Evolutionary conservation across 2,113 vertebrate species (phyloP).

Genomic region (Alethe castanea): DNA sequence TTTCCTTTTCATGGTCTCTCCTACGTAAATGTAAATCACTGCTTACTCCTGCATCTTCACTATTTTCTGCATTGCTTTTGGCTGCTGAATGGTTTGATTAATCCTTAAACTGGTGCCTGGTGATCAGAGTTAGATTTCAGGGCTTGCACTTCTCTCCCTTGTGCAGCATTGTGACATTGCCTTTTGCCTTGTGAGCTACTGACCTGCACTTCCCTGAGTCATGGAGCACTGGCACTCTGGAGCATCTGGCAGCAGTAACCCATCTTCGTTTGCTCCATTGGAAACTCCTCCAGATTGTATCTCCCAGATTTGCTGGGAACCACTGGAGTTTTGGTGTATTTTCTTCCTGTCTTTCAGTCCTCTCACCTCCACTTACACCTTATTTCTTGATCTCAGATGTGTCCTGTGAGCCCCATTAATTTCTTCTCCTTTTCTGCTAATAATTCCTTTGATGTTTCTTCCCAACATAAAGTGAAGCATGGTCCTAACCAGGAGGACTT

Average conservation of each 20-base stretch:
- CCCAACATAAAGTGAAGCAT: neutral
- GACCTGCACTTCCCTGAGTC: neutral
- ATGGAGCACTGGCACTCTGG: neutral
- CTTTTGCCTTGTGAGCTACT: fast-evolving
- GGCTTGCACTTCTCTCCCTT: neutral
- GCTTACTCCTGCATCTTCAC: neutral
- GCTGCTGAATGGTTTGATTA: neutral
- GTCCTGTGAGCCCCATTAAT: neutral
- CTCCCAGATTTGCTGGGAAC: neutral
- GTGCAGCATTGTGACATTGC: fast-evolving
- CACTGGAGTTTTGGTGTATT: neutral
- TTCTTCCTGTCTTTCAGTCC: neutral
- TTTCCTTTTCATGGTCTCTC: neutral
- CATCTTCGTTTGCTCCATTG: neutral
- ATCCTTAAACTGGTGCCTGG: neutral
- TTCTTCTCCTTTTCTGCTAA: neutral
- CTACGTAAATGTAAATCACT: neutral
- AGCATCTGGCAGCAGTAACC: neutral
- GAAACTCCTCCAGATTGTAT: neutral
- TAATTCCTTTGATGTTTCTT: neutral
- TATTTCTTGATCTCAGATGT: neutral
- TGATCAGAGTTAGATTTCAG: neutral
- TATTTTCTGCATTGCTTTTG: neutral
- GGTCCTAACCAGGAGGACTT: neutral
- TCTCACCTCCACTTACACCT: neutral